These are phyloP conservation scores for Idaea biselata DNA, from an alignment of 2,888 invertebrate genomes.

Conservation along the genomic window DNA sequence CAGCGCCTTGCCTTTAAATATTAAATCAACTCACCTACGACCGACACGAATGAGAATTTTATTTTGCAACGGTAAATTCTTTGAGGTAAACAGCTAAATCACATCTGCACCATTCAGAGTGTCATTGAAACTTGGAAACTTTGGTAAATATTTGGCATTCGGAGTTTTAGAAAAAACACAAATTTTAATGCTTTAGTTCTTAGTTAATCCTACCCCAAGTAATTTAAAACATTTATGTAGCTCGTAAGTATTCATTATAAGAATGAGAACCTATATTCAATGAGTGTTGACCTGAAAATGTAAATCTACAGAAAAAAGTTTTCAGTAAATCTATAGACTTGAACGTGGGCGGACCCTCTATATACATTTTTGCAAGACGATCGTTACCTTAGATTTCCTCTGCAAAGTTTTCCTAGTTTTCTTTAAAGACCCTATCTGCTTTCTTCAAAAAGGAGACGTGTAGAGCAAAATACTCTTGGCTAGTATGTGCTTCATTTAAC, in stretches of 20 bases:
- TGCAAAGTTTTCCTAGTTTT: neutral
- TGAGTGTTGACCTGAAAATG: no score
- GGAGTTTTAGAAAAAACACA: neutral
- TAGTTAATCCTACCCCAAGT: no score
- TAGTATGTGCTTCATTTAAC: neutral
- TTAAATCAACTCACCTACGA: conserved; percentile 4
- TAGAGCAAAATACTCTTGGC: neutral
- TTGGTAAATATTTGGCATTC: neutral
- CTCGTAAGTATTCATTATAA: no score
- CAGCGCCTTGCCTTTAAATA: conserved; percentile 9
- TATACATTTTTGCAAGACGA: no score
- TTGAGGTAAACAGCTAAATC: neutral
- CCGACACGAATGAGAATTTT: neutral
- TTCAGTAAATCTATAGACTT: no score
- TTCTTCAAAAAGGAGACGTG: neutral
- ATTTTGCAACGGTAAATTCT: neutral
- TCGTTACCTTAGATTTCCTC: neutral
- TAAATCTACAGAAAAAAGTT: no score
- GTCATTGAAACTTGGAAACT: conserved; percentile 4
- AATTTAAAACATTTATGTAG: no score
- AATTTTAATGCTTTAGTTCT: no score
- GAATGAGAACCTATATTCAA: no score
- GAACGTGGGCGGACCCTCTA: no score
- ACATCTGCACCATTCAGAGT: conserved; percentile 8
- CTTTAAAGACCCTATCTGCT: neutral